These are phyloP conservation scores for Aphelinus atriplicis DNA, from an alignment of 1,140 invertebrate genomes.

Conservation along the genomic window DNA sequence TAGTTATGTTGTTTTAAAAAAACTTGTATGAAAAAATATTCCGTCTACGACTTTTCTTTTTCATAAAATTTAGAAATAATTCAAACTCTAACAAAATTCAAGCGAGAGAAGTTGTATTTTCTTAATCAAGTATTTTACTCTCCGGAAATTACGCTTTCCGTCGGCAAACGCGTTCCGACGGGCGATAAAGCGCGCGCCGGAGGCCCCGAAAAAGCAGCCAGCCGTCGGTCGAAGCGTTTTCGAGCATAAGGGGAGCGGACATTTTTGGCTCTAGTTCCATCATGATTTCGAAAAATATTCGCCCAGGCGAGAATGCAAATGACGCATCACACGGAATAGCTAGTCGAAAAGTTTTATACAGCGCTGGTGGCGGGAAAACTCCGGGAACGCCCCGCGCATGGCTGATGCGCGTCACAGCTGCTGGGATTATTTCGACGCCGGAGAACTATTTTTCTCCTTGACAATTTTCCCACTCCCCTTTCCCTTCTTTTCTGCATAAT, in stretches of 20 bases:
- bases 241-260: neutral
- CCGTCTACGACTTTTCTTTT: neutral
- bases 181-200: neutral
- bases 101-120: constrained; percentile 6
- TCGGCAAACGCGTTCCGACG: neutral
- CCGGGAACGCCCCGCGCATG: constrained; percentile 42
- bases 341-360: constrained; percentile 36
- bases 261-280: neutral
- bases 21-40: no score
- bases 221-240: constrained; percentile 20
- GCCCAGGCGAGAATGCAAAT: constrained; percentile 30
- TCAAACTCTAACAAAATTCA: neutral
- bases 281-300: constrained; percentile 18
- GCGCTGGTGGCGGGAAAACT: neutral
- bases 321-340: constrained; percentile 22
- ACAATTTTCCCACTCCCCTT: constrained; percentile 20
- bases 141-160: constrained; percentile 9
- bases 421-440: constrained; percentile 51
- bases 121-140: constrained; percentile 33
- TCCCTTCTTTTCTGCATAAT: constrained; percentile 24
- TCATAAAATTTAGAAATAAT: neutral
- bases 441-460: constrained; percentile 47
- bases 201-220: neutral
- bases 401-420: constrained; percentile 54
- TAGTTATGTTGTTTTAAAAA: no score